Evolutionary conservation across 2,888 invertebrate genomes (phyloP), one percentile per base, ranked within the genome.

Genomic region (Tachina lurida): DNA sequence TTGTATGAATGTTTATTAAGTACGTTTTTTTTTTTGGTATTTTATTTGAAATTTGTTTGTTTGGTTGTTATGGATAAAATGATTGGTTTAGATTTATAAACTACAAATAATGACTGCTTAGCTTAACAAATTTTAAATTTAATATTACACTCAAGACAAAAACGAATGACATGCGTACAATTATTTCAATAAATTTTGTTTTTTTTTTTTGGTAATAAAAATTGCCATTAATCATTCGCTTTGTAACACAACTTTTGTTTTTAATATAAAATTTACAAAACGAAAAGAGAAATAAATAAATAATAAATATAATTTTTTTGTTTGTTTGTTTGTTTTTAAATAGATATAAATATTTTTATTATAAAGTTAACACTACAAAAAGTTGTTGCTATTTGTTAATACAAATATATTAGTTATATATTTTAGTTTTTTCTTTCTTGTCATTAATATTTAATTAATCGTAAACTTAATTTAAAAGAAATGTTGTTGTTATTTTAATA

Each of bases 401-500:
- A 75, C 58, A 80, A 84, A 84, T 78, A 65, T 78, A 39, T 31
- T 77, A 39, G 47, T 81, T 67, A 17, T 56, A n/a, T 83, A 62
- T 75, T 41, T 31, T 31, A 31, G 74, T 41, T 73, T 77, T 82
- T 74, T 56, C 84, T 84, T 84, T 31, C 31, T 31, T 79, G 31
- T 31, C 31, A 68, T 67, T 86, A 56, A 68, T 80, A 31, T 31
- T 31, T 31, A 84, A 82, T 85, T 76, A 79, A 70, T 79, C 63
- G 76, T 70, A 80, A 84, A 84, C 75, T 84, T 82, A 88, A 65
- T 74, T 79, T 84, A 84, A 87, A 87, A 87, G n/a, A 86, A 88
- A 86, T 77, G 58, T 83, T 89, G 89, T 86, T 82, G 84, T 84
- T 83, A 86, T 82, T 86, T 84, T 83, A 86, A 83, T 83, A 86